Evolutionary conservation across 2,797 vertebrate species (phyloP).

Genomic region (Microctenopoma steveboyesi): DNA sequence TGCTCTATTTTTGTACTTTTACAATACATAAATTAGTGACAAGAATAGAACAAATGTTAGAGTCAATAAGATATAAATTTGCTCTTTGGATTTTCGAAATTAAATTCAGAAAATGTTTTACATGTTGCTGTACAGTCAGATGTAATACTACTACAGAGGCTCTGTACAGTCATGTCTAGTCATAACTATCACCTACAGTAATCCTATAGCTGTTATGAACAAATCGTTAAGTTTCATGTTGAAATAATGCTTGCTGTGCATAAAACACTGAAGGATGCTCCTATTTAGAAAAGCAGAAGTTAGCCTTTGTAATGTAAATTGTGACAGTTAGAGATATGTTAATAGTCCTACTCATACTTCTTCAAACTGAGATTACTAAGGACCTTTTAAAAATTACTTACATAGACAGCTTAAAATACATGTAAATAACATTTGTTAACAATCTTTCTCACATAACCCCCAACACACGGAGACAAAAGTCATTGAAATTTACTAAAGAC

Average conservation of each 20-base stretch:
- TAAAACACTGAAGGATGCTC: no score
- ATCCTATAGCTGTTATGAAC: conserved; percentile 6
- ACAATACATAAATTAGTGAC: background rate
- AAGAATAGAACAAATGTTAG: background rate
- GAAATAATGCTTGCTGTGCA: background rate
- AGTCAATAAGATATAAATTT: no score
- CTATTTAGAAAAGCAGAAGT: conserved; percentile 6
- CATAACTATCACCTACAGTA: background rate
- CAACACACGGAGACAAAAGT: conserved; percentile 12
- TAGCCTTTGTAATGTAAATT: conserved; percentile 14
- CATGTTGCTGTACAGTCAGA: background rate
- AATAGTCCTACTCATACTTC: no score
- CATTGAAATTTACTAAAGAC: conserved; percentile 6
- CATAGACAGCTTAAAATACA: conserved; percentile 20
- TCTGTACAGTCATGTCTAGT: background rate
- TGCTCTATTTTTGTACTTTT: background rate
- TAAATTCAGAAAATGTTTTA: background rate
- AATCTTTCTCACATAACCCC: conserved; percentile 15
- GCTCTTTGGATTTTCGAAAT: background rate
- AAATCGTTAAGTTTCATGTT: background rate
- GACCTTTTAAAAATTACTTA: conserved; percentile 15
- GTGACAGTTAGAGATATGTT: background rate
- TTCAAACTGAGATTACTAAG: background rate
- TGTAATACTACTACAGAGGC: background rate
- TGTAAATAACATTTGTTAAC: conserved; percentile 28